Percentiles rank a stretch among this genome's conserved stretches.
These are phyloP conservation scores for Thymallus thymallus DNA, from an alignment of 2,113 vertebrate species.

Conservation along the genomic window DNA sequence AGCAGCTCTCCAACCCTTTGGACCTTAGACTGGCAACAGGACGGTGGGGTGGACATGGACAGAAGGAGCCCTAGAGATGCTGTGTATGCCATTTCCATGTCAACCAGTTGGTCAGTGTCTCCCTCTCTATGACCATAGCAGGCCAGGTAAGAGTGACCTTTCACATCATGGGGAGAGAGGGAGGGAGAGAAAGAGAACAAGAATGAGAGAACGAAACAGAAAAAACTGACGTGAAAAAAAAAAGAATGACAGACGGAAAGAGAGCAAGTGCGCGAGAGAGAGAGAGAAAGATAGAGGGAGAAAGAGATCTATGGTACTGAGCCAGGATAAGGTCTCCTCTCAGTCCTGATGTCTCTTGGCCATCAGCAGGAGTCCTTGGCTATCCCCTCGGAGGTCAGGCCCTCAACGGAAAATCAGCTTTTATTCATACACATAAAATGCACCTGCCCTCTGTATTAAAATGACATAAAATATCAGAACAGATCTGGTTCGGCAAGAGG, in stretches of 20 bases:
- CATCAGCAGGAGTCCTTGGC: background rate
- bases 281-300: background rate
- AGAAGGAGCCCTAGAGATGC: background rate
- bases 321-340: background rate
- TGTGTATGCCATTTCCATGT: slow-evolving; percentile 36
- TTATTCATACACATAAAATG: slow-evolving; percentile 56
- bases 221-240: background rate
- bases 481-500: slow-evolving; percentile 30
- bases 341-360: background rate
- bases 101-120: slow-evolving; percentile 13
- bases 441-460: slow-evolving; percentile 52
- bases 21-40: background rate
- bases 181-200: background rate
- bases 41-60: background rate
- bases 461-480: slow-evolving; percentile 22
- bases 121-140: slow-evolving; percentile 19
- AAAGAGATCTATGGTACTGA: background rate
- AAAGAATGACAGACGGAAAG: background rate
- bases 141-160: slow-evolving; percentile 49
- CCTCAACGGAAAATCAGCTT: slow-evolving; percentile 46
- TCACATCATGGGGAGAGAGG: background rate
- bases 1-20: background rate
- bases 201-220: background rate
- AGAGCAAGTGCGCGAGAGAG: background rate
- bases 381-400: background rate